Base-by-base conservation (phyloP, 2,797 vertebrate genomes). In the Momotus momota region DNA sequence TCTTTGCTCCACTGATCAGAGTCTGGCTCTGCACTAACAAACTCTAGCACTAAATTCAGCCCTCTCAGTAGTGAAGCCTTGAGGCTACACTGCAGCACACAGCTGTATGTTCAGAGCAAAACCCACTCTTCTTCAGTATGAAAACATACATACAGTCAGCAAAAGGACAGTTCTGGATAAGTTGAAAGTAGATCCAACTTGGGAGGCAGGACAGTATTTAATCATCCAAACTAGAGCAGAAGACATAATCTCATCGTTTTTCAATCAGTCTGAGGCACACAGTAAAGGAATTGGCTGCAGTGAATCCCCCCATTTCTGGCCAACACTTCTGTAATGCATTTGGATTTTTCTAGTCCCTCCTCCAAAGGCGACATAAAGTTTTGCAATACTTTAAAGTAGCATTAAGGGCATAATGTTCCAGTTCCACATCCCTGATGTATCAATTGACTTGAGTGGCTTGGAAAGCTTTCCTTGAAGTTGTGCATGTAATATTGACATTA, bases 381-480 rank as follows among this genome's bases (percentile, higher is more conserved):
- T 67, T 64, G 38, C 78, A 85, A n/a, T 92, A 85, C 55, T 86
- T 92, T 82, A 46, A 94, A 88, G 86, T 49, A 71, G 55, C 67
- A 54, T 55, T 83, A 66, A 95, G 93, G 90, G 86, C 91, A 18
- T 40, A 35, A 64, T 61, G 93, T 96, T 96, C 73, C 69, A 57
- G 74, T 84, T 84, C 88, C 0, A 0, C 71, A 94, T 86, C 81
- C 70, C 90, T 71, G 60, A 88, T 73, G 67, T 71, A 90, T 96
- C 96, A 82, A 94, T 96, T 96, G 90, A 61, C 83, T 88, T 86
- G 91, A 95, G 91, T 73, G 96, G 71, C 81, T 93, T 88, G 91
- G 91, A 94, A 79, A 88, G 91, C 81, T 80, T 73, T 67, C 81
- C 91, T 88, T 90, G 66, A 93, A 80, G 88, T 25, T 71, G 67